phyloP scores from a whole-genome alignment of 2,797 vertebrate genomes.

The Enteromius afrohamiltoni region DNA sequence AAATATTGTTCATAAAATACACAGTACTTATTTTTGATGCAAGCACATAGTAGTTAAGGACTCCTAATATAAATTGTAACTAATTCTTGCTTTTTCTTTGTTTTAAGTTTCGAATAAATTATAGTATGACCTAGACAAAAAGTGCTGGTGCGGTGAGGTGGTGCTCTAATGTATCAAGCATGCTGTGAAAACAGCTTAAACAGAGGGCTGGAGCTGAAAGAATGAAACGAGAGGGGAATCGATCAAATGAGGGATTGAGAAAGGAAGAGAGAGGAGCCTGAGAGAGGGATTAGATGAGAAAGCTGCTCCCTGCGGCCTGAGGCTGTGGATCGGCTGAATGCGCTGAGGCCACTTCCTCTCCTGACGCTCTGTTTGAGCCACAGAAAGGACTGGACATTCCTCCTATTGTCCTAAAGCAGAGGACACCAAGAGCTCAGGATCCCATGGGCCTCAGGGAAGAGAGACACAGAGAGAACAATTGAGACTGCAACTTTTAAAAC shows the following conservation, averaged over 20 bases:
- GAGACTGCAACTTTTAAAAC: constrained; percentile 7
- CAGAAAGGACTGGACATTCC: constrained; percentile 27
- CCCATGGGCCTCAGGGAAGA: constrained; percentile 32
- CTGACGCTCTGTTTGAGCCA: constrained; percentile 41
- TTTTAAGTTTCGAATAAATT: background rate
- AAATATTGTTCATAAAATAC: background rate
- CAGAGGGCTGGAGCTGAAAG: constrained; percentile 19
- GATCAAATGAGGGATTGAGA: constrained; percentile 45
- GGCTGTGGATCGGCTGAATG: constrained; percentile 31
- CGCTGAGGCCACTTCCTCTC: constrained; percentile 40
- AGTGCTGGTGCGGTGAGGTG: constrained; percentile 11
- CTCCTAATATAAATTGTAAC: no score
- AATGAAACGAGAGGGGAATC: constrained; percentile 45
- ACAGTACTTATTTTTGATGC: no score
- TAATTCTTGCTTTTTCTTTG: background rate
- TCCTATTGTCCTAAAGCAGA: constrained; percentile 42
- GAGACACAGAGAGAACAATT: background rate
- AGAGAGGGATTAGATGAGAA: constrained; percentile 36
- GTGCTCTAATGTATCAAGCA: constrained; percentile 48
- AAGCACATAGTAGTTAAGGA: no score
- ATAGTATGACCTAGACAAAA: background rate
- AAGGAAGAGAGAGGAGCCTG: constrained; percentile 19
- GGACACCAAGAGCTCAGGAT: constrained; percentile 23
- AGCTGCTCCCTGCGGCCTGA: constrained; percentile 29
- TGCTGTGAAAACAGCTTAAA: constrained; percentile 47